These are phyloP conservation scores for Heteromyza rotundicornis DNA, from an alignment of 2,888 invertebrate species.

Conservation along the genomic window DNA sequence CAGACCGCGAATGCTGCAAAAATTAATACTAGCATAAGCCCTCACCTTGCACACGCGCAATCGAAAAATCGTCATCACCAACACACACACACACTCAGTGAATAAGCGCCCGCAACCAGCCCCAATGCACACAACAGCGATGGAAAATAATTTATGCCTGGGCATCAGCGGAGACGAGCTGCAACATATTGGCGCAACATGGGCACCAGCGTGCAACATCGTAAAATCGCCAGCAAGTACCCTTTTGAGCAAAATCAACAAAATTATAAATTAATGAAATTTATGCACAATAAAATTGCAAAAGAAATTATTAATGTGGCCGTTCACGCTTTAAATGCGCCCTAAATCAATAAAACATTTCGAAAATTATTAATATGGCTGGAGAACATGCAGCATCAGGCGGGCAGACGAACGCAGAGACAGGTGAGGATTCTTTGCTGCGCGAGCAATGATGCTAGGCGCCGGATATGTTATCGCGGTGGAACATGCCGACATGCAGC, in stretches of 20 bases:
- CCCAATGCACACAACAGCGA: too few species aligned
- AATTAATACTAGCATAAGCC: constrained; percentile 48
- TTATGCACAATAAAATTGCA: constrained; percentile 64
- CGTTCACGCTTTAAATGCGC: constrained; percentile 64
- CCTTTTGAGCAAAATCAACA: constrained; percentile 57
- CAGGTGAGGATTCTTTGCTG: not conserved
- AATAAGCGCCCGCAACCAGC: constrained; percentile 28
- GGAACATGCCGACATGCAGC: constrained; percentile 43
- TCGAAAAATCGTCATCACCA: constrained; percentile 46
- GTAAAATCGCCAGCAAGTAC: constrained; percentile 29
- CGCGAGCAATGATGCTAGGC: constrained; percentile 38
- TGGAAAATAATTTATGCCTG: constrained; percentile 59
- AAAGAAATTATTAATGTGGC: constrained; percentile 64
- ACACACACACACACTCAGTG: too few species aligned
- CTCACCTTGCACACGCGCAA: constrained; percentile 54
- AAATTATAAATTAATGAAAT: constrained; percentile 64
- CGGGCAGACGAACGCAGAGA: not conserved
- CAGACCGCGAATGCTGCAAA: constrained; percentile 23
- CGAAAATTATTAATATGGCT: constrained; percentile 46
- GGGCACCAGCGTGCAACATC: constrained; percentile 37
- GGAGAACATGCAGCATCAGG: constrained; percentile 38
- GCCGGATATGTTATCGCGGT: constrained; percentile 54
- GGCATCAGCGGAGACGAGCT: constrained; percentile 37
- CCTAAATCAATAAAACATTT: constrained; percentile 60
- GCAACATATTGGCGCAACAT: constrained; percentile 48